Evolutionary conservation across 2,113 vertebrate genomes (phyloP).

Genomic region (Mellivora capensis): DNA sequence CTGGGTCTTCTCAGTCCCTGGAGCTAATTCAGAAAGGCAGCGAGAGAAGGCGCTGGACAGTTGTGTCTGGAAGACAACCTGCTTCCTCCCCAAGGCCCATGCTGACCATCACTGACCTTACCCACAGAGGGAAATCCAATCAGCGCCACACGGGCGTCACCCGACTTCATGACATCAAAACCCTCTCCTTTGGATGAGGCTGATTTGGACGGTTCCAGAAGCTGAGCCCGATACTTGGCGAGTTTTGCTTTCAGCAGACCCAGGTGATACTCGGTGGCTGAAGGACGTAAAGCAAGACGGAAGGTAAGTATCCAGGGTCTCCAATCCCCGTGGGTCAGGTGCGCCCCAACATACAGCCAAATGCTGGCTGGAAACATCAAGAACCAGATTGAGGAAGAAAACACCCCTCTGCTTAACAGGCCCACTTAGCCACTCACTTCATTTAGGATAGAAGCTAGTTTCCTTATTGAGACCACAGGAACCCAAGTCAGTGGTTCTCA

Average conservation of each 20-base stretch:
- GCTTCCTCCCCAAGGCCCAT: neutral
- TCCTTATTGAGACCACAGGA: neutral
- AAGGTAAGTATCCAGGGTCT: neutral
- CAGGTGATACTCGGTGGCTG: conserved; percentile 98
- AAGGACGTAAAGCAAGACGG: neutral
- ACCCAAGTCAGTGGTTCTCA: neutral
- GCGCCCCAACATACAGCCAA: neutral
- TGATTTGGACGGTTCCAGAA: conserved; percentile 95
- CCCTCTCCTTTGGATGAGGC: conserved; percentile 95
- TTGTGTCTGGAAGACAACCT: neutral
- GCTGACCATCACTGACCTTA: conserved; percentile 89
- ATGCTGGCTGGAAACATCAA: neutral
- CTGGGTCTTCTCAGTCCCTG: neutral
- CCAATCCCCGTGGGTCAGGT: neutral
- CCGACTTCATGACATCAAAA: conserved; percentile 99
- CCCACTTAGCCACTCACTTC: neutral
- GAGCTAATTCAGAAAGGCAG: rapidly evolving
- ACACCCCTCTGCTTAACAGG: neutral
- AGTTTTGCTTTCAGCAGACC: conserved; percentile 98
- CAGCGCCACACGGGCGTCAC: conserved; percentile 96
- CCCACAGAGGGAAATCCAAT: conserved; percentile 99
- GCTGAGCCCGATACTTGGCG: conserved; percentile 96
- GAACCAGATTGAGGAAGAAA: neutral
- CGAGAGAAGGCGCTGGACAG: neutral
- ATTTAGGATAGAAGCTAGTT: neutral